These are phyloP conservation scores for Lepidocolaptes lacrymiger DNA, from an alignment of 2,797 vertebrate species.

Conservation along the genomic window DNA sequence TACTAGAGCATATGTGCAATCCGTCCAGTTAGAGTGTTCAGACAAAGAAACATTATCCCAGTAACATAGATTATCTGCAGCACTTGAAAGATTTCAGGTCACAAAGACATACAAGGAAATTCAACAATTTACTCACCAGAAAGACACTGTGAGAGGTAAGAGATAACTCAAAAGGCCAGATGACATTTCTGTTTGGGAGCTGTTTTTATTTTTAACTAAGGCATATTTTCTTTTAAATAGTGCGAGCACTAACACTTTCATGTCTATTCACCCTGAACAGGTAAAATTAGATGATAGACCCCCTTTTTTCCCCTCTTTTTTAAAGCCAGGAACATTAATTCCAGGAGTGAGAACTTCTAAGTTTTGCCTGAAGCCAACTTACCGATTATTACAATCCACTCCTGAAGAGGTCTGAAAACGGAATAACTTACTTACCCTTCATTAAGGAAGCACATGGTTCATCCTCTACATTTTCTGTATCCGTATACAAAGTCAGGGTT, in stretches of 20 bases:
- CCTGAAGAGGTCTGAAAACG: background rate
- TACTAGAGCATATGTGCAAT: background rate
- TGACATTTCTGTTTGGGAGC: background rate
- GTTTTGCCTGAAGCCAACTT: background rate
- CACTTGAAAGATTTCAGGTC: background rate
- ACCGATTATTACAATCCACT: background rate
- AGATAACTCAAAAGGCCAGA: background rate
- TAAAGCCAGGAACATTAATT: background rate
- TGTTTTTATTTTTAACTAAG: background rate
- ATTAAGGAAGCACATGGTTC: background rate
- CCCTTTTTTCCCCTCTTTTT: background rate
- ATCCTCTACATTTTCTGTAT: background rate
- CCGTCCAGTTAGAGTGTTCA: background rate
- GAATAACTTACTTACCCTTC: background rate
- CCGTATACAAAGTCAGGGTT: background rate
- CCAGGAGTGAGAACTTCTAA: background rate
- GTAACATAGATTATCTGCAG: background rate
- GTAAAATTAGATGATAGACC: background rate
- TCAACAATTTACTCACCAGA: background rate
- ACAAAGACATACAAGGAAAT: background rate
- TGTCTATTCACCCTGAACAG: background rate
- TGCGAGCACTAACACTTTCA: background rate
- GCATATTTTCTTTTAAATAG: background rate
- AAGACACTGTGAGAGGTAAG: background rate
- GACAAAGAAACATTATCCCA: background rate